These are phyloP conservation scores for Ips typographus DNA, from an alignment of 1,140 invertebrate genomes.

Conservation along the genomic window DNA sequence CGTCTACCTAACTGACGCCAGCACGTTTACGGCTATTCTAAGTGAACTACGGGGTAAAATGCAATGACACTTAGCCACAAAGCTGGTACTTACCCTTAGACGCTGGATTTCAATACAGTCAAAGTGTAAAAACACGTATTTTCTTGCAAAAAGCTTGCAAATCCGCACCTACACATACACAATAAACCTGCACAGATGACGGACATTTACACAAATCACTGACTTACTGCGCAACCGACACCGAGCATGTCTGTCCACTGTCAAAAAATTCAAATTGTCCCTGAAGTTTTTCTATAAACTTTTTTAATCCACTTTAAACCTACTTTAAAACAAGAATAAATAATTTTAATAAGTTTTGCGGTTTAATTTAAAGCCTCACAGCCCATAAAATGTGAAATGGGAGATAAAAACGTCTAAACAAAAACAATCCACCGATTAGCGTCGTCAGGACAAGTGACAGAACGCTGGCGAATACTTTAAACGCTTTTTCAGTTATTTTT, in stretches of 20 bases:
- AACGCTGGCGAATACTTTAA: too few relatives aligned
- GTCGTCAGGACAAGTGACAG: too few relatives aligned
- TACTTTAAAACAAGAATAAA: too few relatives aligned
- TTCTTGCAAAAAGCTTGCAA: conserved; percentile 42
- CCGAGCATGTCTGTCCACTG: not conserved
- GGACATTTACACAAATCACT: conserved; percentile 30
- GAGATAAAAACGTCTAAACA: too few relatives aligned
- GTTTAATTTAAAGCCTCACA: too few relatives aligned
- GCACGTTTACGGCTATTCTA: conserved; percentile 43
- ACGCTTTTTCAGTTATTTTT: too few relatives aligned
- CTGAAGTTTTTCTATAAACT: too few relatives aligned
- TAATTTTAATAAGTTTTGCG: too few relatives aligned
- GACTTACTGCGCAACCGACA: not conserved
- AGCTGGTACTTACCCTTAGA: conserved; percentile 32
- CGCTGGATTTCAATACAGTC: conserved; percentile 33
- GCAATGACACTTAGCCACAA: conserved; percentile 42
- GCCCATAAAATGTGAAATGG: too few relatives aligned
- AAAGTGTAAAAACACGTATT: conserved; percentile 42
- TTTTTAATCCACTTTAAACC: too few relatives aligned
- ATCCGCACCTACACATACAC: conserved; percentile 41
- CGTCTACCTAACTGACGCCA: conserved; percentile 41
- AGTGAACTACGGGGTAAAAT: conserved; percentile 47
- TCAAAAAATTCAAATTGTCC: not conserved
- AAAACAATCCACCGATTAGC: too few relatives aligned
- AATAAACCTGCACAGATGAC: conserved; percentile 51